Base-by-base conservation (phyloP, 2,888 invertebrate species). In the Hirtodrosophila duncani region DNA sequence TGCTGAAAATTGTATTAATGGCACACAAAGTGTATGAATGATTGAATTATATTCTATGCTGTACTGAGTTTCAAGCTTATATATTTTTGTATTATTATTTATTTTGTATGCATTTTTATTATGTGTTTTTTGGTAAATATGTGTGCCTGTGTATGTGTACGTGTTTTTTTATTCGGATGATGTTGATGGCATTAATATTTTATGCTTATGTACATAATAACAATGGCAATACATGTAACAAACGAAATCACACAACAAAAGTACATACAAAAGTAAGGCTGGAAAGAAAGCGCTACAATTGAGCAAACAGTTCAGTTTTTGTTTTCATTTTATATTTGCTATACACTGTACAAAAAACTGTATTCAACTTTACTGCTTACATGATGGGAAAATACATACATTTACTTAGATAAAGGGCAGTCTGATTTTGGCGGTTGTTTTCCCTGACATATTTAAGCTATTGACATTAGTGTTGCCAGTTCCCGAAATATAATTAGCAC, bases 151-250 rank as follows among this genome's bases (percentile, higher is more conserved):
- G 24, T 30, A 36, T 8, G 29, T 27, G 9, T 41, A 11, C 39
- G 27, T 44, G 13, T 30, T 46, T 27, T 31, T 31, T 37, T 3
- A 6, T 11, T 23, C 23, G 9, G 13, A 16, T 5, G 10, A 20
- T 37, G 27, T 61, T 53, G 46, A 49, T 59, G 37, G 39, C 48
- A 64, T 68, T 67, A 71, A 69, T 75, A 58, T 64, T 69, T 68
- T 58, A 60, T 64, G 64, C 60, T 58, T 55, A 65, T 71, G 65
- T 58, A 70, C 53, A 58, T 56, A 60, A 56, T 50, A 59, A 61
- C 66, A 61, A 49, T 48, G 13, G 13, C 16, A 26, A 21, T n/a
- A n/a, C n/a, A n/a, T n/a, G 26, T 36, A 38, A 26, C 50, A 30
- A 36, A 30, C 29, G 18, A 26, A 18, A 7, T 18, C 14, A 34